Percentiles rank a stretch among this genome's conserved stretches.
Evolutionary conservation across 2,113 vertebrate species (phyloP).

Genomic region (Marmota monax): DNA sequence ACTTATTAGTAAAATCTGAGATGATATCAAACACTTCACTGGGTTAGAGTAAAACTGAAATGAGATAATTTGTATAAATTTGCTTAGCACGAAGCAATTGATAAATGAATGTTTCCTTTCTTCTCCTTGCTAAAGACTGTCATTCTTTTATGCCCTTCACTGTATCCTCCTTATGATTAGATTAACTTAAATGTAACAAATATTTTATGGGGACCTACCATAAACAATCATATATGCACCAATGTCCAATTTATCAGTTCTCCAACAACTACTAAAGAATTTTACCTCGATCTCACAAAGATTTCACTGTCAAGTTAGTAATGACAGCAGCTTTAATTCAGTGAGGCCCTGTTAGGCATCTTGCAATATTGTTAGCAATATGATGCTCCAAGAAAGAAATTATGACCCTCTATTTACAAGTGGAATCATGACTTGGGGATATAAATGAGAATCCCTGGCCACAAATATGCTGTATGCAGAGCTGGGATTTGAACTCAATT

Average conservation of each 20-base stretch:
- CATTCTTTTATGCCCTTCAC: neutral
- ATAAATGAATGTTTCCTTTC: neutral
- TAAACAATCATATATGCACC: too few species aligned
- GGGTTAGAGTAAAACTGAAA: neutral
- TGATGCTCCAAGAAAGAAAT: neutral
- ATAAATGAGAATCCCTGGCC: neutral
- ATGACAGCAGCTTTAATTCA: too few species aligned
- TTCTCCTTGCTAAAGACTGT: neutral
- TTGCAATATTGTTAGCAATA: neutral
- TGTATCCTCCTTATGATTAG: neutral
- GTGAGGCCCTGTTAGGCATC: neutral
- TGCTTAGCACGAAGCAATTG: neutral
- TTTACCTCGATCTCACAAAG: neutral
- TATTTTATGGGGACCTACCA: accelerated
- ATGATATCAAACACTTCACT: neutral
- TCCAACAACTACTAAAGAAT: neutral
- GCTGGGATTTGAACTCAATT: neutral
- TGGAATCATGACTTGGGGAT: neutral
- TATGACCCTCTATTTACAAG: neutral
- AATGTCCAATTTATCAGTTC: neutral
- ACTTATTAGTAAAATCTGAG: neutral
- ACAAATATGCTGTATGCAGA: neutral
- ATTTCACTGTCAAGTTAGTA: neutral
- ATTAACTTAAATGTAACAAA: neutral
- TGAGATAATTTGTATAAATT: neutral